phyloP scores from a whole-genome alignment of 2,113 vertebrate genomes.

The Amphiprion ocellaris region DNA sequence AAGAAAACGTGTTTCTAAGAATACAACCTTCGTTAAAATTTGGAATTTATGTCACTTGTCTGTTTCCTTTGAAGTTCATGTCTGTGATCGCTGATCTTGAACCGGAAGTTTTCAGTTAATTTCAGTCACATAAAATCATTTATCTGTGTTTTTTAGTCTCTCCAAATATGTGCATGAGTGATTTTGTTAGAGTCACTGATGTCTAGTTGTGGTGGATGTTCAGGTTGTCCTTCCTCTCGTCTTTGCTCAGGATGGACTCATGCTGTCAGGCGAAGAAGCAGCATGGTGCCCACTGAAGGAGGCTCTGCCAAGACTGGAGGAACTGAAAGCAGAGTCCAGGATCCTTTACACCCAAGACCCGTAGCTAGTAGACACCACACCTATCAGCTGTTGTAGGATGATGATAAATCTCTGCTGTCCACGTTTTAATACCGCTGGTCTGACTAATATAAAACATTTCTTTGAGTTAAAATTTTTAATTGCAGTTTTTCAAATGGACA shows the following conservation, averaged over 20 bases:
- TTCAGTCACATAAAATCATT: too few species aligned
- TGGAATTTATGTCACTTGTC: too few species aligned
- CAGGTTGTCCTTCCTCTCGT: neutral
- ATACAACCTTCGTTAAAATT: too few species aligned
- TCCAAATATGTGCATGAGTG: neutral
- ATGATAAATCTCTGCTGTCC: neutral
- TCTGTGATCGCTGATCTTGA: too few species aligned
- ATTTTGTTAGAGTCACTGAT: neutral
- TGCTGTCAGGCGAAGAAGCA: constrained; percentile 63
- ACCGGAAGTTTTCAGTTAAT: too few species aligned
- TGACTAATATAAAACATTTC: neutral
- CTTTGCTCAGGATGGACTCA: constrained; percentile 68
- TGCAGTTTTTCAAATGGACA: too few species aligned
- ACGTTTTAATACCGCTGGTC: neutral
- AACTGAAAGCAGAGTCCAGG: constrained; percentile 57
- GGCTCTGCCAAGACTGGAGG: constrained; percentile 61
- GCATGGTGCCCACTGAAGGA: constrained; percentile 61
- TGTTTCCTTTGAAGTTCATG: too few species aligned
- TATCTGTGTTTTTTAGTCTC: too few species aligned
- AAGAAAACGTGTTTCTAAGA: neutral
- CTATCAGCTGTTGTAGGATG: too few species aligned
- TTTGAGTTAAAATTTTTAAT: neutral
- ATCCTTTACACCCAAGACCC: constrained; percentile 51
- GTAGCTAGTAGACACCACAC: neutral
- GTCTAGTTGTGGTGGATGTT: neutral